Base-by-base conservation (phyloP, 1,140 invertebrate species). In the Ephestia elutella region DNA sequence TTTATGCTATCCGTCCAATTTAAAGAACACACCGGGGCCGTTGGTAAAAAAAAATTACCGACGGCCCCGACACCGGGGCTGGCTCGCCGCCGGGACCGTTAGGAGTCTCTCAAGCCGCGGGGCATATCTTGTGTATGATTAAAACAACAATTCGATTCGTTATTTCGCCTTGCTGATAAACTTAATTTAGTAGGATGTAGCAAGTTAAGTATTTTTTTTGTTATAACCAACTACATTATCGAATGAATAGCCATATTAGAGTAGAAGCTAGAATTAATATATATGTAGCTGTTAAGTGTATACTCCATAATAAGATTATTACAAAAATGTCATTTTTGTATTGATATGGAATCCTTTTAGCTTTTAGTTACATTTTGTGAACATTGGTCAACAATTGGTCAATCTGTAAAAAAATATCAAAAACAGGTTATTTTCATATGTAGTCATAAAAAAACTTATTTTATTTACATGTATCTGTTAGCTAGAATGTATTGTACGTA, bases 211-310 rank as follows among this genome's bases (percentile, higher is more conserved):
- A 35, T 5, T 11, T 35, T 35, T 35, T 35, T n/a, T n/a, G n/a
- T n/a, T n/a, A n/a, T 35, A 35, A 35, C 21, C 21, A 25, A 35
- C 2, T 35, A 35, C 13, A 5, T 35, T 11, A 35, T 35, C 32
- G 32, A 35, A 35, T 35, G 19, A 20, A 53, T 54, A 54, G 53
- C 53, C 53, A 54, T 54, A 54, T 35, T 54, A 54, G 53, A 11
- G 32, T 35, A 5, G 3, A 11, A 3, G 21, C 3, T 35, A 5
- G 3, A 11, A 3, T 2, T 35, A 9, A 35, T 35, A 35, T n/a
- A 35, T 35, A 35, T 35, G 13, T 11, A 35, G 9, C 9, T 13
- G 32, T 35, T 35, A 35, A 11, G 13, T 35, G 21, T 25, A 7
- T 25, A 25, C 9, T 54, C 17, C 32, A 54, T 54, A 15, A 54